These are phyloP conservation scores for Beris chalybata DNA, from an alignment of 2,888 invertebrate genomes.

Conservation along the genomic window DNA sequence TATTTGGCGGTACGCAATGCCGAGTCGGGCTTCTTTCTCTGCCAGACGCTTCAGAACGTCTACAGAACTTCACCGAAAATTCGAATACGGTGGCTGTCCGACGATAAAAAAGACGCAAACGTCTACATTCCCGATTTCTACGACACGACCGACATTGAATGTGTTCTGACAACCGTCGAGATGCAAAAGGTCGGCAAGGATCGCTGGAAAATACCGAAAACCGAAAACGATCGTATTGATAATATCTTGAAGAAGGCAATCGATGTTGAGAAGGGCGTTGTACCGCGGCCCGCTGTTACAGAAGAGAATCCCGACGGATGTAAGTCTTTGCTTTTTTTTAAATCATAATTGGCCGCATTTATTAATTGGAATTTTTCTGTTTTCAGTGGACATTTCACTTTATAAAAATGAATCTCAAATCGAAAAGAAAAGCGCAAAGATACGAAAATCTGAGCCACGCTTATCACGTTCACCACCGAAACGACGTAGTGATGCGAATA, in stretches of 20 bases:
- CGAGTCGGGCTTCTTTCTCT: constrained; percentile 84
- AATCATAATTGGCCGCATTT: constrained; percentile 5
- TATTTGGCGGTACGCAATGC: constrained; percentile 89
- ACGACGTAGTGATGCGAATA: background rate
- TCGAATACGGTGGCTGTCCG: constrained; percentile 87
- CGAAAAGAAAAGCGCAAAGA: constrained; percentile 59
- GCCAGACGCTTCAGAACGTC: constrained; percentile 88
- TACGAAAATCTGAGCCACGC: constrained; percentile 48
- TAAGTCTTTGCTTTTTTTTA: constrained; percentile 58
- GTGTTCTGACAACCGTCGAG: constrained; percentile 83
- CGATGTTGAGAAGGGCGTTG: constrained; percentile 74
- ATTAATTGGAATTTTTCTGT: constrained; percentile 26
- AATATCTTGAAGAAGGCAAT: constrained; percentile 84
- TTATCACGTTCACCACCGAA: constrained; percentile 10
- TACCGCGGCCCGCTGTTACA: constrained; percentile 66
- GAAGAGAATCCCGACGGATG: constrained; percentile 85
- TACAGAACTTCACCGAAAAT: constrained; percentile 83
- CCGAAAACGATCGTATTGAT: constrained; percentile 76
- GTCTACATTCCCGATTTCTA: constrained; percentile 89
- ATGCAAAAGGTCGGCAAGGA: constrained; percentile 73
- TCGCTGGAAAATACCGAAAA: constrained; percentile 68
- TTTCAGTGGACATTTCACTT: constrained; percentile 78
- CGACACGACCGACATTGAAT: constrained; percentile 87
- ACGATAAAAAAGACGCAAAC: constrained; percentile 58
- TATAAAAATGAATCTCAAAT: constrained; percentile 83